A percentile compares a stretch with the other conserved stretches of the same genome.
These are phyloP conservation scores for Helogale parvula DNA, from an alignment of 2,113 vertebrate genomes.

Conservation along the genomic window DNA sequence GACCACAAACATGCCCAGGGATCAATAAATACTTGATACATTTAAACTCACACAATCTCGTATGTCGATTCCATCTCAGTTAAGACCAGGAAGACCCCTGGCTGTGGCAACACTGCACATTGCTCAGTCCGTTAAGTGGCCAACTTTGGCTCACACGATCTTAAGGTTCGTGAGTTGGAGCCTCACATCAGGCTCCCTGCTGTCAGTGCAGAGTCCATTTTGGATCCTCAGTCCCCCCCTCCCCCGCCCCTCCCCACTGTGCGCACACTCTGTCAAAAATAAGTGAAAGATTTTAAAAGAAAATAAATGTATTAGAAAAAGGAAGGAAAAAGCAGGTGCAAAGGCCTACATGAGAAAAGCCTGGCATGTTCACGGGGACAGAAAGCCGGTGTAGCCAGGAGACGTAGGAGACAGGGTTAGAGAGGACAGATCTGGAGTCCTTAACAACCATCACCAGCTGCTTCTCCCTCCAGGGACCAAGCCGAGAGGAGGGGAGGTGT, in stretches of 20 bases:
- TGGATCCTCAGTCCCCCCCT: too few species aligned
- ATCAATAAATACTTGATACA: background rate
- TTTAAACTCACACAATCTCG: background rate
- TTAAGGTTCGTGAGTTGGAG: too few species aligned
- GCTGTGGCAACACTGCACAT: background rate
- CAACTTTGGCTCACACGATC: too few species aligned
- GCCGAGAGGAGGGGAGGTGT: background rate
- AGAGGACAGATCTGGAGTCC: background rate
- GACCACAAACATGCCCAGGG: too few species aligned
- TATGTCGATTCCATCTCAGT: background rate
- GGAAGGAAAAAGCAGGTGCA: background rate
- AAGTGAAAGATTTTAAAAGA: background rate
- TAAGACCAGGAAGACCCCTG: background rate
- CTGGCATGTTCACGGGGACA: background rate
- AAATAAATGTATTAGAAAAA: too few species aligned
- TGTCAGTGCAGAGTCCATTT: too few species aligned
- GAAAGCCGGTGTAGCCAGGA: too few species aligned
- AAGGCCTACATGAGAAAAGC: background rate
- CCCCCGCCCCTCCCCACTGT: fast-evolving
- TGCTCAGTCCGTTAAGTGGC: too few species aligned
- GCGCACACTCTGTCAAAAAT: too few species aligned
- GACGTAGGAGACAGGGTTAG: background rate
- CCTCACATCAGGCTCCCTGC: too few species aligned
- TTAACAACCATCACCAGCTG: background rate
- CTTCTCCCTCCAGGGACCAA: background rate